These are phyloP conservation scores for Tapirus indicus DNA, from an alignment of 2,797 vertebrate genomes.

Conservation along the genomic window DNA sequence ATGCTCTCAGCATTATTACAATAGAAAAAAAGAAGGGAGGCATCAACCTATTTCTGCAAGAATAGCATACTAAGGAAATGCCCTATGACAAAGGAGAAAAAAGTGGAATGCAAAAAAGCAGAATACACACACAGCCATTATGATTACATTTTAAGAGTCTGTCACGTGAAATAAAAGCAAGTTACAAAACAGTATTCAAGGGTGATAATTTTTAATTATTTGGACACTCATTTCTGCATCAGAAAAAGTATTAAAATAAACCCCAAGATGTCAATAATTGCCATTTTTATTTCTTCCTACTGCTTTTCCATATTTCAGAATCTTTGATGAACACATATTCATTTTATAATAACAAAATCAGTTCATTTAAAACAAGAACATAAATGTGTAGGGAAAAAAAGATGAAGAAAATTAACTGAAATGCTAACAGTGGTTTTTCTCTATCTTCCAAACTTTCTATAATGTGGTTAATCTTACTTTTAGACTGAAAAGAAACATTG, in stretches of 20 bases:
- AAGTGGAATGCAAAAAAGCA: background rate
- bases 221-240: conserved; percentile 31
- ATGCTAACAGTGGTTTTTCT: background rate
- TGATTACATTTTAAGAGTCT: conserved; percentile 27
- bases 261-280: background rate
- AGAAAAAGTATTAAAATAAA: conserved; percentile 52
- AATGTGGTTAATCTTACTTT: conserved; percentile 3
- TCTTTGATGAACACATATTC: background rate
- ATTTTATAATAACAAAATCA: conserved; percentile 48
- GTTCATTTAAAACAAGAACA: conserved; percentile 45
- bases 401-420: conserved; percentile 33
- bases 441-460: conserved; percentile 25
- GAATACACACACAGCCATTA: background rate
- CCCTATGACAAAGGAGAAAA: background rate
- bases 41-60: background rate
- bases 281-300: conserved; percentile 31
- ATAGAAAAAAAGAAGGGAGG: background rate
- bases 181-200: conserved; percentile 7
- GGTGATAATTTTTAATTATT: conserved; percentile 46
- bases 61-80: background rate
- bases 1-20: background rate
- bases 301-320: background rate
- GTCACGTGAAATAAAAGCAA: background rate
- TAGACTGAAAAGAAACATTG: background rate
- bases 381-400: background rate